These are phyloP conservation scores for Chloroclystis v-ata DNA, from an alignment of 2,888 invertebrate species.

Conservation along the genomic window DNA sequence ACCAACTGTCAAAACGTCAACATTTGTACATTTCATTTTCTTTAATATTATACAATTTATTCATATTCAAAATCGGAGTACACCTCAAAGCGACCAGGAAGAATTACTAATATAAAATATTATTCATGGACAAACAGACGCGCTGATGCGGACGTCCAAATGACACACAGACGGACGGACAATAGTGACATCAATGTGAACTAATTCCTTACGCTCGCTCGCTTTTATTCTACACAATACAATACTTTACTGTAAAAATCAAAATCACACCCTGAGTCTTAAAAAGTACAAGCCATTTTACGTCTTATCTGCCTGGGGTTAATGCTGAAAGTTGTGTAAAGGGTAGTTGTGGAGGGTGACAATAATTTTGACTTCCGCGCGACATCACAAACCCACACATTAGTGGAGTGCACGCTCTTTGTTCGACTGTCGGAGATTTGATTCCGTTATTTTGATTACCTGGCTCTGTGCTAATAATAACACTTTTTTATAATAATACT, in stretches of 20 bases:
- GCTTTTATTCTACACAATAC: constrained; percentile 55
- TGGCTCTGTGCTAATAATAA: neutral
- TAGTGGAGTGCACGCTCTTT: constrained; percentile 40
- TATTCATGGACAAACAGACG: constrained; percentile 21
- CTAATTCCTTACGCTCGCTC: constrained; percentile 73
- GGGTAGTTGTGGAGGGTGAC: constrained; percentile 33
- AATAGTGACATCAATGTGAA: constrained; percentile 62
- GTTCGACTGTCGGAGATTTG: constrained; percentile 8
- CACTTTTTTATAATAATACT: too few relatives aligned
- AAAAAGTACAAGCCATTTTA: constrained; percentile 14
- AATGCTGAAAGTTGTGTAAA: constrained; percentile 24
- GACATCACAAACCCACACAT: constrained; percentile 67
- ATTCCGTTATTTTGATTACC: neutral
- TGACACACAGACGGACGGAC: constrained; percentile 45
- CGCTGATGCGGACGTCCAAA: constrained; percentile 15
- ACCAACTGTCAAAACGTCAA: neutral
- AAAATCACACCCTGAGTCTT: constrained; percentile 31
- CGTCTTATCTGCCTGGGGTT: neutral
- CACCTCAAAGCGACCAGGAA: constrained; percentile 12
- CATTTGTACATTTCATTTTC: neutral
- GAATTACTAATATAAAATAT: constrained; percentile 14
- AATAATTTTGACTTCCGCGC: constrained; percentile 54
- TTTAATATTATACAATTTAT: neutral
- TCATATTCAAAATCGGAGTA: neutral
- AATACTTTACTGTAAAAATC: constrained; percentile 36